Conservation (phyloP, 2,888 invertebrate species). For the Drosophila barbarae region DNA sequence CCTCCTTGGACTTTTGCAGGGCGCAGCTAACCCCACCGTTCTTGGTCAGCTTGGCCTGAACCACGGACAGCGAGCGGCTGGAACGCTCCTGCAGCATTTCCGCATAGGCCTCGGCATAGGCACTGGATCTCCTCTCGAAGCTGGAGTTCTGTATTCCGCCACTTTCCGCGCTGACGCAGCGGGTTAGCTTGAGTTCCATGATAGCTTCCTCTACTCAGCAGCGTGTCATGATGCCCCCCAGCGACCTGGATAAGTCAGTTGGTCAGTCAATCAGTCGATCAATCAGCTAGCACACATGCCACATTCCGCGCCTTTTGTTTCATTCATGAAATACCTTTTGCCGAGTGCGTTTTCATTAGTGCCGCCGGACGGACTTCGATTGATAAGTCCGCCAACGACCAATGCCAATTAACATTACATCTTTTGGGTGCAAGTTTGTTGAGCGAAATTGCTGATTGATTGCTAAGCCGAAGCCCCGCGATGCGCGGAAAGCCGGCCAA, state of each 20-base stretch:
- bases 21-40: conserved; percentile 74
- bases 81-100: conserved; percentile 56
- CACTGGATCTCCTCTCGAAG: conserved; percentile 53
- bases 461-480: conserved; percentile 25
- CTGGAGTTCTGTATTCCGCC: conserved; percentile 51
- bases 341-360: conserved; percentile 43
- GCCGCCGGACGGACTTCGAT: conserved; percentile 3
- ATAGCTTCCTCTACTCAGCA: background rate
- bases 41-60: conserved; percentile 74
- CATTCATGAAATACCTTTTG: conserved; percentile 32
- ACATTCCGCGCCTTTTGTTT: conserved; percentile 3
- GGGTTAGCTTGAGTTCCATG: conserved; percentile 60
- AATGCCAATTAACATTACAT: conserved; percentile 40
- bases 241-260: conserved; percentile 24
- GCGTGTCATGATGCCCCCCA: conserved; percentile 36
- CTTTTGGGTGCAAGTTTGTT: conserved; percentile 33
- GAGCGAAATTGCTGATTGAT: conserved; percentile 35
- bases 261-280: conserved; percentile 26
- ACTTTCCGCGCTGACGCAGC: conserved; percentile 66
- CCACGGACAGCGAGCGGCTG: conserved; percentile 63
- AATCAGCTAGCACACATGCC: conserved; percentile 19
- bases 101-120: conserved; percentile 54
- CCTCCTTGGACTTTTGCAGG: conserved; percentile 54
- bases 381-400: conserved; percentile 27
- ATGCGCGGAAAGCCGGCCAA: background rate